Conservation (phyloP, 2,113 vertebrate species). For the Cololabis saira region DNA sequence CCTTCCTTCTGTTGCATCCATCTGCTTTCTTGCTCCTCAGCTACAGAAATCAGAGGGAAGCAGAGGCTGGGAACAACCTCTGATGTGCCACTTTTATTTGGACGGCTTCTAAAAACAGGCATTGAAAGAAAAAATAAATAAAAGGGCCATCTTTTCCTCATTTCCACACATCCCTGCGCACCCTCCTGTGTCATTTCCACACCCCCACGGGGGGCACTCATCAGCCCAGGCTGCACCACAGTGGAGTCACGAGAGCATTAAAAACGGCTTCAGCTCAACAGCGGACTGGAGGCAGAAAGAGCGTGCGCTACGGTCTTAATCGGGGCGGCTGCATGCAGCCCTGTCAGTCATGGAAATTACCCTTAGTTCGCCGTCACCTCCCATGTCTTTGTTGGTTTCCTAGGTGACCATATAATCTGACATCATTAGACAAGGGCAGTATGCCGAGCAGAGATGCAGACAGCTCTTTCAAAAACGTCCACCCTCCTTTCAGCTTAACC, state of each 20-base stretch:
- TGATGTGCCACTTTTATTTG: background rate
- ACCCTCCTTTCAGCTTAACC: slow-evolving; percentile 20
- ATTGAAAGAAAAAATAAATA: slow-evolving; percentile 11
- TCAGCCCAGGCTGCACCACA: slow-evolving; percentile 38
- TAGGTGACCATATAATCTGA: slow-evolving; percentile 62
- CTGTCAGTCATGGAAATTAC: slow-evolving; percentile 52
- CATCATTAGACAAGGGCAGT: slow-evolving; percentile 59
- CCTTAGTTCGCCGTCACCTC: slow-evolving; percentile 38
- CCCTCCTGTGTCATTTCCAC: slow-evolving; percentile 30
- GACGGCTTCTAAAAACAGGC: slow-evolving; percentile 27
- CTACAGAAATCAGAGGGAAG: background rate
- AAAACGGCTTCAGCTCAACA: slow-evolving; percentile 52
- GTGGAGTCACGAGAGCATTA: slow-evolving; percentile 51
- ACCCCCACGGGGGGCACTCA: slow-evolving; percentile 49
- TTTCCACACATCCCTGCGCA: slow-evolving; percentile 22
- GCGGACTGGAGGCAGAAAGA: slow-evolving; percentile 31
- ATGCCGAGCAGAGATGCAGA: slow-evolving; percentile 35
- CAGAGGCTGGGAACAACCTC: too few relatives aligned
- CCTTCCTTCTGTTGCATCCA: background rate
- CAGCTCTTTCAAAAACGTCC: slow-evolving; percentile 32
- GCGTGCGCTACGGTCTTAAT: slow-evolving; percentile 56
- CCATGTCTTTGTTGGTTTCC: slow-evolving; percentile 47
- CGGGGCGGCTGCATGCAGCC: slow-evolving; percentile 51
- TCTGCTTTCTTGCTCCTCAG: background rate
- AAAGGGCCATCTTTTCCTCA: slow-evolving; percentile 1